phyloP scores from a whole-genome alignment of 2,888 invertebrate genomes.

The Dromius quadrimaculatus region DNA sequence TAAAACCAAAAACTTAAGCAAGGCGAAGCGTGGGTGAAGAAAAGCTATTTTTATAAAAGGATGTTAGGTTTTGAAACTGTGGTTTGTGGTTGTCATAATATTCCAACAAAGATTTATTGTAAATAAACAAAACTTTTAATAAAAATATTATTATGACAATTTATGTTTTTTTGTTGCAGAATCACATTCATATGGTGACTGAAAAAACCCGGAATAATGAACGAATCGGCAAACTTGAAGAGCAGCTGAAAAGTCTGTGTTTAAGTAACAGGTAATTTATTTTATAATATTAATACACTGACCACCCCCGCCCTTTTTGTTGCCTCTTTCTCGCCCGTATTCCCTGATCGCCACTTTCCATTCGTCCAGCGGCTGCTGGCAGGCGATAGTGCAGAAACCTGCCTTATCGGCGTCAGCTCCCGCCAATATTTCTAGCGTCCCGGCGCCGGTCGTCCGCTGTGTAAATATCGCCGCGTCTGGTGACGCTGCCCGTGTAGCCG shows the following conservation, averaged over 20 bases:
- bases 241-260: slow-evolving; percentile 71
- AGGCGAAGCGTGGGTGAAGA: neutral
- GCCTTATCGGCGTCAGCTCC: slow-evolving; percentile 62
- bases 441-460: slow-evolving; percentile 8
- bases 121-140: slow-evolving; percentile 14
- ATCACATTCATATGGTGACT: slow-evolving; percentile 74
- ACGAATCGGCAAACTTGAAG: slow-evolving; percentile 76
- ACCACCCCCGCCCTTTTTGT: neutral
- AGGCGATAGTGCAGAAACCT: slow-evolving; percentile 63
- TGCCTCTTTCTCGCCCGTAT: neutral
- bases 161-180: slow-evolving; percentile 72
- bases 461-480: slow-evolving; percentile 29
- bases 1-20: neutral
- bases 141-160: neutral
- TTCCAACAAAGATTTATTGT: neutral
- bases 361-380: slow-evolving; percentile 55
- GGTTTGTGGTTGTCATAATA: neutral
- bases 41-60: no score
- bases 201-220: slow-evolving; percentile 78
- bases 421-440: slow-evolving; percentile 61
- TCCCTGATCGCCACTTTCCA: slow-evolving; percentile 34
- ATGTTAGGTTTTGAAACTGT: no score
- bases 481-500: neutral
- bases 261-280: slow-evolving; percentile 52
- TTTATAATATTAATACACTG: neutral